phyloP scores from a whole-genome alignment of 2,113 vertebrate species.

The Oncorhynchus tshawytscha region DNA sequence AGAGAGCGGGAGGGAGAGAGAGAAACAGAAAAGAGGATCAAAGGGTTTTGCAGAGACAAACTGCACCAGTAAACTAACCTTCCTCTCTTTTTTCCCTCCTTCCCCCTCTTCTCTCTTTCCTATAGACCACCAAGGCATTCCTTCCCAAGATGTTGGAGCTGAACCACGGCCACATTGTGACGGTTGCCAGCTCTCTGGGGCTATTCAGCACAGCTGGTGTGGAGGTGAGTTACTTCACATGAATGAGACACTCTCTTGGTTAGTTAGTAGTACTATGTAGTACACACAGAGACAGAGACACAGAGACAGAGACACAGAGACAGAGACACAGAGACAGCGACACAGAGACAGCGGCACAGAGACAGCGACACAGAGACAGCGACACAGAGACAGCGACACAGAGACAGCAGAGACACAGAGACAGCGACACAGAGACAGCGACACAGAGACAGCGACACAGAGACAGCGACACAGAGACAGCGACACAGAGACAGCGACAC shows the following conservation, averaged over 20 bases:
- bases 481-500: too few species aligned
- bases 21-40: conserved; percentile 61
- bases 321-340: too few species aligned
- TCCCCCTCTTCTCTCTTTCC: conserved; percentile 49
- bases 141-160: conserved; percentile 99
- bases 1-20: neutral
- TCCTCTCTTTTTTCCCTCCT: conserved; percentile 27
- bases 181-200: conserved; percentile 95
- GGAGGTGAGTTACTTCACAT: conserved; percentile 86
- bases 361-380: too few species aligned
- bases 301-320: neutral
- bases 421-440: too few species aligned
- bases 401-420: neutral
- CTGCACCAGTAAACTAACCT: conserved; percentile 74
- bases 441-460: neutral
- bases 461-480: neutral
- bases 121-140: conserved; percentile 97
- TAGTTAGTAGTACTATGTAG: conserved; percentile 52
- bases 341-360: neutral
- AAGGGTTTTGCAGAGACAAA: conserved; percentile 74
- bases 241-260: conserved; percentile 27
- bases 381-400: neutral
- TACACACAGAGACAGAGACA: neutral
- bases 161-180: conserved; percentile 98
- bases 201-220: conserved; percentile 99